Base-by-base conservation (phyloP, 2,113 vertebrate species). In the Vanacampus margaritifer region DNA sequence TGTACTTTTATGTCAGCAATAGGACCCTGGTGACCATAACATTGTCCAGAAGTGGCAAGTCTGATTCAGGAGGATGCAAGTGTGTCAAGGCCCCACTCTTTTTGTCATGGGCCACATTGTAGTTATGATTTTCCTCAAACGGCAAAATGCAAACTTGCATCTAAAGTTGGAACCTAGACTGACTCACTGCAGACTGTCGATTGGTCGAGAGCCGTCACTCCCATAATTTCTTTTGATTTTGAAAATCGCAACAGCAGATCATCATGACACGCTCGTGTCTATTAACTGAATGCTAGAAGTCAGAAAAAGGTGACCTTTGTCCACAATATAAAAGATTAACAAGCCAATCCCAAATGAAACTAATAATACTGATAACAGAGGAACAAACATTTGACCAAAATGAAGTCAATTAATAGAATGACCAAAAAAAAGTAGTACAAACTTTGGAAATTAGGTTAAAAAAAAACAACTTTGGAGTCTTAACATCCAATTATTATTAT, bases 361-460 rank as follows among this genome's bases (percentile, higher is more conserved):
- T 79, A 51, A 56, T 68, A 32, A 79, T 84, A 77, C 57, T 65
- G 62, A 24, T 3, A 2, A 14, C 11, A 14, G 23, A 3, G 6
- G 26, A 32, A 17, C 5, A 8, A 7, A n/a, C n/a, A n/a, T 50
- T 23, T 50, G 2, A 50, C 10, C 21, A 0, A 3, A 2, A 21
- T 50, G 21, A 50, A 50, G 8, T 50, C 7, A 50, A n/a, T 50
- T 50, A 50, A 21, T 37, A 2, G 17, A 3, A 36, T 60, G 58
- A 79, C 62, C n/a, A n/a, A 76, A 71, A 53, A 78, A 72, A 81
- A 78, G 68, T 84, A 78, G 74, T 64, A 80, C 79, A 87, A 70
- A 78, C 82, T 79, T 67, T 69, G 53, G 64, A 68, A 83, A 73
- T 64, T 69, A 74, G 82, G 81, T 78, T 68, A 86, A 88, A 87